Conservation (phyloP, 1,140 invertebrate species). For the Plutomurus gul region DNA sequence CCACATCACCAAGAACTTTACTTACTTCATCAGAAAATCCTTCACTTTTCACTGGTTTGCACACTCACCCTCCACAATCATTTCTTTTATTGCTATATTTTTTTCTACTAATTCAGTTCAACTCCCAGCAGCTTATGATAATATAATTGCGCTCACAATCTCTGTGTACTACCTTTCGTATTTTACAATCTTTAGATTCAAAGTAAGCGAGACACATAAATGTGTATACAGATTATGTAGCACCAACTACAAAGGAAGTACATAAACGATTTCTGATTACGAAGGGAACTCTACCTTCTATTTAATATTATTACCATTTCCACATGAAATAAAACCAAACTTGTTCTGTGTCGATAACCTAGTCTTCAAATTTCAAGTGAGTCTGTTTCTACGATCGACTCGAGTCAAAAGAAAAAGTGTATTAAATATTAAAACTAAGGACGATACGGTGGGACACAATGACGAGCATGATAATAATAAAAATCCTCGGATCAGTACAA, state of each 20-base stretch:
- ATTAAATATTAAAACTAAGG: background rate
- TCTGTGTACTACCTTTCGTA: too few species aligned
- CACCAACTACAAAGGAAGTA: too few species aligned
- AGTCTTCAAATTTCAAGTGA: background rate
- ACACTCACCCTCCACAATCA: background rate
- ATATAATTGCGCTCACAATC: too few species aligned
- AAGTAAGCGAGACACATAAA: too few species aligned
- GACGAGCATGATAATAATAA: background rate
- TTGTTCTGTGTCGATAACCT: background rate
- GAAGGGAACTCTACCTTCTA: too few species aligned
- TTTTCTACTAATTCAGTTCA: background rate
- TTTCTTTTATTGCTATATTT: background rate
- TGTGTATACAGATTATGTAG: too few species aligned
- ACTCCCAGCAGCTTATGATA: background rate
- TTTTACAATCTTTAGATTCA: too few species aligned
- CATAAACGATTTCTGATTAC: too few species aligned
- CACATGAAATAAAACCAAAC: too few species aligned
- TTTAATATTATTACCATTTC: too few species aligned
- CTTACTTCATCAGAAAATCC: background rate
- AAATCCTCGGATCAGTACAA: constrained; percentile 14
- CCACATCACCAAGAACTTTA: background rate
- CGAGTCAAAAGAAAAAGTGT: background rate
- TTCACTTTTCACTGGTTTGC: background rate
- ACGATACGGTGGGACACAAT: background rate
- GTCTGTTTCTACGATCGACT: background rate